Conservation (phyloP, 2,888 invertebrate genomes). For the Drosophila subsilvestris region DNA sequence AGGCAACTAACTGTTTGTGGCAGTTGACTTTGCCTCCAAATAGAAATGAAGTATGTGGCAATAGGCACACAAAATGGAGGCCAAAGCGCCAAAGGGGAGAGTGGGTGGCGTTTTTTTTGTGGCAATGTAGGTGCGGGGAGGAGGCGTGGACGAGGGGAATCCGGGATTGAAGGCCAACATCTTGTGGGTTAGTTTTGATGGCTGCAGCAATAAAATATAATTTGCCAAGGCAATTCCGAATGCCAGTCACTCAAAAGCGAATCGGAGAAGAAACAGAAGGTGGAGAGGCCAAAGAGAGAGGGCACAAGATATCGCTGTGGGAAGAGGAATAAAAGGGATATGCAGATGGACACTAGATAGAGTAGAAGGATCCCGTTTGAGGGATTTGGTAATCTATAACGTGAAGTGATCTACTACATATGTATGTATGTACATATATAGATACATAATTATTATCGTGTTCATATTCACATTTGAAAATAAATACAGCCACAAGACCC, state of each 20-base stretch:
- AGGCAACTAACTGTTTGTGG: conserved; percentile 64
- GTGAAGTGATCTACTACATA: too few relatives aligned
- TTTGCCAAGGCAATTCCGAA: conserved; percentile 41
- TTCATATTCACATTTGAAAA: too few relatives aligned
- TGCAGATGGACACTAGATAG: too few relatives aligned
- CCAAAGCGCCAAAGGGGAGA: conserved; percentile 11
- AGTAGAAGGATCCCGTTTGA: too few relatives aligned
- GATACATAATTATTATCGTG: too few relatives aligned
- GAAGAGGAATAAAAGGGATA: too few relatives aligned
- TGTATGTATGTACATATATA: too few relatives aligned
- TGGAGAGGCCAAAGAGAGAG: background rate
- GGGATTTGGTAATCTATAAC: too few relatives aligned
- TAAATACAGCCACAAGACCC: too few relatives aligned
- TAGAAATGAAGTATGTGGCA: conserved; percentile 64
- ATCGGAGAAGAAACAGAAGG: background rate
- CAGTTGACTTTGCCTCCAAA: conserved; percentile 57
- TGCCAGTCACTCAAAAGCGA: conserved; percentile 37
- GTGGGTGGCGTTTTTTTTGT: conserved; percentile 4
- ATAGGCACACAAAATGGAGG: conserved; percentile 34
- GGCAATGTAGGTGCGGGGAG: background rate
- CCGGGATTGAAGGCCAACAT: conserved; percentile 43
- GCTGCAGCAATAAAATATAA: conserved; percentile 55
- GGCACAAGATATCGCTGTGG: too few relatives aligned
- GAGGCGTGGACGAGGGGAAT: background rate
- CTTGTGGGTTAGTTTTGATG: conserved; percentile 51